Evolutionary conservation across 2,797 vertebrate species (phyloP).

Genomic region (Myotis daubentonii): DNA sequence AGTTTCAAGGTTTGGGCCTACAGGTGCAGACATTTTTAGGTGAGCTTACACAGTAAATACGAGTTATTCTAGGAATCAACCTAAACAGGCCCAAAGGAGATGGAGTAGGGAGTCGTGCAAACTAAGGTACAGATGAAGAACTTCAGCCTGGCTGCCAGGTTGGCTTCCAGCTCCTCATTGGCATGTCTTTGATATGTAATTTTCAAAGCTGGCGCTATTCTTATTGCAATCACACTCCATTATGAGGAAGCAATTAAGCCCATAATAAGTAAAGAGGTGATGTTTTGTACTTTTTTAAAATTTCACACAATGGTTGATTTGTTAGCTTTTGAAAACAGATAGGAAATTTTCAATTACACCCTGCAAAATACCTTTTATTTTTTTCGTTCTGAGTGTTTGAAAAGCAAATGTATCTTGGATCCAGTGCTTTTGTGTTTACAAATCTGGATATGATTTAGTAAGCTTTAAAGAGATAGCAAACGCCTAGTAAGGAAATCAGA

Average conservation of each 20-base stretch:
- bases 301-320: slow-evolving; percentile 60
- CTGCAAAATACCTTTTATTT: slow-evolving; percentile 59
- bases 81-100: not conserved
- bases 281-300: slow-evolving; percentile 58
- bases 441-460: slow-evolving; percentile 84
- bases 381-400: slow-evolving; percentile 69
- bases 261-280: slow-evolving; percentile 68
- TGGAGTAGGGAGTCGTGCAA: not conserved
- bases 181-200: slow-evolving; percentile 51
- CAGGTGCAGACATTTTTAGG: not conserved
- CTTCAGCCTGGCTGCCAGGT: not conserved
- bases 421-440: slow-evolving; percentile 82
- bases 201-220: slow-evolving; percentile 68
- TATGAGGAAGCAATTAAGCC: slow-evolving; percentile 75
- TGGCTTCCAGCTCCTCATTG: not conserved
- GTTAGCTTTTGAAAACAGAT: slow-evolving; percentile 75
- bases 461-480: slow-evolving; percentile 81
- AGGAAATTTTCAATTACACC: slow-evolving; percentile 79
- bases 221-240: slow-evolving; percentile 58
- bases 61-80: not conserved
- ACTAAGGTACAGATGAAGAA: not conserved
- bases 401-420: slow-evolving; percentile 76
- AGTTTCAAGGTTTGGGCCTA: not conserved
- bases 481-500: slow-evolving; percentile 83
- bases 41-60: not conserved